Percentiles rank a stretch among this genome's conserved stretches.
Conservation (phyloP, 2,888 invertebrate genomes). For the Mythimna pallens region DNA sequence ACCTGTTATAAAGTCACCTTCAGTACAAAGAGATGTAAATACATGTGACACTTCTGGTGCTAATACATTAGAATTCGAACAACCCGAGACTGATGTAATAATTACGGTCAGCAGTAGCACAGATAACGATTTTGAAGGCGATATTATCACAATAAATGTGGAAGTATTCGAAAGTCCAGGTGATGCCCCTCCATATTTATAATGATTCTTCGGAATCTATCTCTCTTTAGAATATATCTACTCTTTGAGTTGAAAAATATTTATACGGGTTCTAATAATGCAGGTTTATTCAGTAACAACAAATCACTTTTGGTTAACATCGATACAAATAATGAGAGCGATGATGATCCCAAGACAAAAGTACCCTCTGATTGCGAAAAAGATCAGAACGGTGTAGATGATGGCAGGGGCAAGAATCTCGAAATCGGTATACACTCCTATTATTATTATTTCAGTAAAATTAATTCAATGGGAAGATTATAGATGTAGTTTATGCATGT, state of each 20-base stretch:
- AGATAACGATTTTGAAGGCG: constrained; percentile 44
- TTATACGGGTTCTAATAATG: constrained; percentile 21
- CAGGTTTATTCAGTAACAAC: constrained; percentile 31
- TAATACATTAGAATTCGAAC: constrained; percentile 22
- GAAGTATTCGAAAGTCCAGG: constrained; percentile 54
- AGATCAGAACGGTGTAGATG: background rate
- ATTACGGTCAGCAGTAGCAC: constrained; percentile 38
- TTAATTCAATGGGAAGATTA: background rate
- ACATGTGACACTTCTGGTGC: constrained; percentile 33
- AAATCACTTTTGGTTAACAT: constrained; percentile 30
- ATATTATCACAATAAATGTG: constrained; percentile 45
- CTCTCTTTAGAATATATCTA: too few species aligned
- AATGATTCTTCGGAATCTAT: constrained; percentile 37
- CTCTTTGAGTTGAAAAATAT: constrained; percentile 1
- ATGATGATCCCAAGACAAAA: constrained; percentile 4
- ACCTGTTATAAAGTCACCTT: constrained; percentile 19
- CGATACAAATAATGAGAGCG: constrained; percentile 9
- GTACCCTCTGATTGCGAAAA: constrained; percentile 1
- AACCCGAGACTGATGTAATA: constrained; percentile 36
- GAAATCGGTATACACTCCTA: constrained; percentile 38
- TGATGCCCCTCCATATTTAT: constrained; percentile 49
- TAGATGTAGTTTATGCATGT: background rate
- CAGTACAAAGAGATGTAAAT: constrained; percentile 43
- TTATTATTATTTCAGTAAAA: background rate
- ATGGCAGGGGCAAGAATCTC: constrained; percentile 27